Percentiles rank a stretch among this genome's conserved stretches.
Conservation (phyloP, 53 echinoderm and acorn worm genomes). For the Temnopleurus reevesii region DNA sequence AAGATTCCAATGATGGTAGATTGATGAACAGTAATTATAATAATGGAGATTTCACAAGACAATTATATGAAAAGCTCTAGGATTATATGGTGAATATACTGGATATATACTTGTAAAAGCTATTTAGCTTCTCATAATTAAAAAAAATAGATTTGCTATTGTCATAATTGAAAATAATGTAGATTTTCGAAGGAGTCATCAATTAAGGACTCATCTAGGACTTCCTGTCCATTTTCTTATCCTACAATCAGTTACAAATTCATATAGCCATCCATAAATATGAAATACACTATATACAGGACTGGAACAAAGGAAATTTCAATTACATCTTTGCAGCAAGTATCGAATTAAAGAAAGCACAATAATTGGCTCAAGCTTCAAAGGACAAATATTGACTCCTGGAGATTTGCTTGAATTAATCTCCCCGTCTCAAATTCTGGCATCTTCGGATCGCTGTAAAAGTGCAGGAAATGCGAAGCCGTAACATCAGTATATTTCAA, state of each 20-base stretch:
- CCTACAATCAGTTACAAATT: neutral
- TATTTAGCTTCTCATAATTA: no score
- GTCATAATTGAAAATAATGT: neutral
- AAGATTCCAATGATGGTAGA: no score
- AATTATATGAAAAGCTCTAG: no score
- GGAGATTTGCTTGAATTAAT: slow-evolving; percentile 6
- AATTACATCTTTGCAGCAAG: neutral
- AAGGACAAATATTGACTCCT: neutral
- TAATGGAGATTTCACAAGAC: no score
- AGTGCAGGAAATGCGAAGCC: neutral
- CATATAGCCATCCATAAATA: neutral
- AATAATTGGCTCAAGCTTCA: neutral
- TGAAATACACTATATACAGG: neutral
- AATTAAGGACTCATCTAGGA: neutral
- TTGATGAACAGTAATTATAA: no score
- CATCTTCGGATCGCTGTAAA: neutral
- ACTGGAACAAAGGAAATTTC: neutral
- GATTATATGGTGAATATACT: no score
- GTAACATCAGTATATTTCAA: no score
- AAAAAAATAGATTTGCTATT: no score
- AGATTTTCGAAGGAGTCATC: neutral
- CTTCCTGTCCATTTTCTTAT: slow-evolving; percentile 4
- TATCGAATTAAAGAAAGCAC: neutral
- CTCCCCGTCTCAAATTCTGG: slow-evolving; percentile 11
- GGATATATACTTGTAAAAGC: no score